Base-by-base conservation (phyloP, 2,797 vertebrate species). In the Ctenopoma multispine region DNA sequence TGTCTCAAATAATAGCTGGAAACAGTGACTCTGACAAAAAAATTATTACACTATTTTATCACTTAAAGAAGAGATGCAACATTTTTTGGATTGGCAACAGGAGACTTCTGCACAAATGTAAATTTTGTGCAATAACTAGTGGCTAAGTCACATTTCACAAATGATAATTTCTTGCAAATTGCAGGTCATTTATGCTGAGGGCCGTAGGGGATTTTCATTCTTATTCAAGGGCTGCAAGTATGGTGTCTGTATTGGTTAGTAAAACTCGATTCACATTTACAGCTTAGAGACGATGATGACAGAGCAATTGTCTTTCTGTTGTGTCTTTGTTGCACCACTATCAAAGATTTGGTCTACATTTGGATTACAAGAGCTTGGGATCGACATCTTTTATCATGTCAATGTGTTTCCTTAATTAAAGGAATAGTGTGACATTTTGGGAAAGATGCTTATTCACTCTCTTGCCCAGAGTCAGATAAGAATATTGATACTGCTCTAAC, bases 301-400 rank as follows among this genome's bases (percentile, higher is more conserved):
- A 11, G 53, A 69, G 5, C 8, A 21, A 31, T 47, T 1, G 4
- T 51, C 8, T 36, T 43, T 10, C 17, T 31, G 38, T 21, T 38
- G 14, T 21, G 4, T 36, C 48, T 46, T 44, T 18, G 5, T 50
- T 53, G 34, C 50, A 29, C 24, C 17, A 59, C 15, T 36, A 15
- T 63, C 34, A 64, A 7, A 53, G 15, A 56, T 41, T 18, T 58
- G n/a, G 34, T 20, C 18, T 31, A 38, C 12, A 24, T 66, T 50
- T 31, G 34, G 12, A 49, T 41, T 54, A 10, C 43, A 47, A 38
- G 17, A 48, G 20, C 40, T 43, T 50, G 7, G 11, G 3, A 27
- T 51, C 11, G 34, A 46, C 14, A n/a, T 11, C 38, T 5, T 64
- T 23, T 50, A 29, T 55, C 18, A 18, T 41, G 14, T 47, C 4